Conservation (phyloP, 1,140 invertebrate species). For the Bombus sibiricus region DNA sequence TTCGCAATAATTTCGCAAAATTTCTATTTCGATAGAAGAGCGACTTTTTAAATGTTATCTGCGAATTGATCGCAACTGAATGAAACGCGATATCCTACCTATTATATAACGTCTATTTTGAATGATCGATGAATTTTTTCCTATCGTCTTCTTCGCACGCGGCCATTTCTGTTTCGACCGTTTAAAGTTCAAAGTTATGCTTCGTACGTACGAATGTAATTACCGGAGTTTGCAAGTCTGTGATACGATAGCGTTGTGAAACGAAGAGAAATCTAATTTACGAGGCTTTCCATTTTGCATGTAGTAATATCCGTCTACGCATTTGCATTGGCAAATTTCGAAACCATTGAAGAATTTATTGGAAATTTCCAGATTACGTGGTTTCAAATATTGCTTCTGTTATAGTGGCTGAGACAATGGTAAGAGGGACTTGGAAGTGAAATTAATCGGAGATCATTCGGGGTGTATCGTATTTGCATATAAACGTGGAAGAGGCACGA, state of each 20-base stretch:
- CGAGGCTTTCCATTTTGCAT: conserved; percentile 11
- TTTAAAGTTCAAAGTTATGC: neutral
- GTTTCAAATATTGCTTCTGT: too few relatives aligned
- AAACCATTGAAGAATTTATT: neutral
- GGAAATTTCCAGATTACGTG: neutral
- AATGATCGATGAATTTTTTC: neutral
- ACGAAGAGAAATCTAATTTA: conserved; percentile 22
- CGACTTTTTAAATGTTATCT: neutral
- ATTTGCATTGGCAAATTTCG: conserved; percentile 12
- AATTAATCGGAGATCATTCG: neutral
- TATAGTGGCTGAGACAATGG: too few relatives aligned
- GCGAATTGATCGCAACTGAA: neutral
- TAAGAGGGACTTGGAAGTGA: too few relatives aligned
- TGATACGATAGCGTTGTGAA: neutral
- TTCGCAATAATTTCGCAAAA: neutral
- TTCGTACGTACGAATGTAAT: neutral
- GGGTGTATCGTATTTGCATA: neutral
- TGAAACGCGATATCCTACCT: neutral
- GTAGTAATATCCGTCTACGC: neutral
- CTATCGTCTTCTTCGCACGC: too few relatives aligned
- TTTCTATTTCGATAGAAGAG: neutral
- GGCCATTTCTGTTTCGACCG: too few relatives aligned
- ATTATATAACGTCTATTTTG: too few relatives aligned
- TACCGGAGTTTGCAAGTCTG: neutral
- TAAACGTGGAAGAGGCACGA: neutral